Evolutionary conservation across 2,888 invertebrate species (phyloP), one percentile per base, ranked within the genome.

Genomic region (Sarcophaga caerulescens): DNA sequence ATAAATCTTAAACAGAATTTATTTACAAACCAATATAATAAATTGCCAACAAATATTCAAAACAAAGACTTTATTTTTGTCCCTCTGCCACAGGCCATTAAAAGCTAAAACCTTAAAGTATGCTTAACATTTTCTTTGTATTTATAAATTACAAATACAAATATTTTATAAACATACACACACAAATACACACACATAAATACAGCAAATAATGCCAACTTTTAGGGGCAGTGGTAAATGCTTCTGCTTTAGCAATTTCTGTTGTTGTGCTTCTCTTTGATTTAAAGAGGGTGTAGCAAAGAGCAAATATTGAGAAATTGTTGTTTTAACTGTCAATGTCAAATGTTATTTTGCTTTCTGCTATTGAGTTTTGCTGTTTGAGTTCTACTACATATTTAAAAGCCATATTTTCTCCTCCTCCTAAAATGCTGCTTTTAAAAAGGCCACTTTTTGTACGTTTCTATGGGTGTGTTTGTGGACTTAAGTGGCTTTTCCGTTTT

Each of bases 271-370:
- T 25, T n/a, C 57, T 23, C 11, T 21, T 52, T n/a, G 75, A 63
- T 74, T 63, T 62, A 23, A 45, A 17, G 74, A 35, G 12, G 35
- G 66, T 14, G 12, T 14, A 52, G 52, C 12, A 52, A 1, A 52
- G 4, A 52, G 52, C 14, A 52, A 52, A 19, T 19, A 17, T 66
- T 44, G 45, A 19, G 35, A n/a, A 35, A 19, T 66, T 66, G 44
- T 44, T 60, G 47, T 47, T 69, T 69, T 47, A 78, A 70, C 69
- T 78, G 78, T 70, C 62, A 78, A 70, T 70, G 78, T 78, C 69
- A 78, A 78, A 35, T 35, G 35, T 35, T 35, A 35, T 35, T 35
- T 35, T 35, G 35, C 52, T 45, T 69, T 62, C 63, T 63, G 8
- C 45, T 75, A 63, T 65, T 23, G 17, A 21, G 23, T 25, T 47